These are phyloP conservation scores for Neomonachus schauinslandi DNA, from an alignment of 2,113 vertebrate species.

Conservation along the genomic window DNA sequence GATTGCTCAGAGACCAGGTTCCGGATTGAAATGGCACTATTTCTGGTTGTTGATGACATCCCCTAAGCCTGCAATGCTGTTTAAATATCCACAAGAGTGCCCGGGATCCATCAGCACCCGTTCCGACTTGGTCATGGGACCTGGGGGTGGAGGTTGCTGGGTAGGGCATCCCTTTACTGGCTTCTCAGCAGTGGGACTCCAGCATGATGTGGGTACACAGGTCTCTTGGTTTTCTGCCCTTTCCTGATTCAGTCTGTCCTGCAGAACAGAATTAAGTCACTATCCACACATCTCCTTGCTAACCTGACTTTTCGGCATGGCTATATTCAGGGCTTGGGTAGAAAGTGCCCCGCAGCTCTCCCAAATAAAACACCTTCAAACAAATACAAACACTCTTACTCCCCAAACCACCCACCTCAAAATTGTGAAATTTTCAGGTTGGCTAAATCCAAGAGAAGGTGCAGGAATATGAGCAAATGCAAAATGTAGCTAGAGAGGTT, in stretches of 20 bases:
- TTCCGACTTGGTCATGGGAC: constrained; percentile 40
- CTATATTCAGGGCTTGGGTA: not conserved
- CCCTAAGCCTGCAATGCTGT: not conserved
- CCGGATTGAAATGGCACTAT: not conserved
- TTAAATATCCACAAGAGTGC: not conserved
- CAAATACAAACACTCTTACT: not conserved
- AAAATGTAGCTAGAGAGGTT: not conserved
- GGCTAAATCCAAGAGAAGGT: not conserved
- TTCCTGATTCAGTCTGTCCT: not conserved
- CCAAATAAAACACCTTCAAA: not conserved
- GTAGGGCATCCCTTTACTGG: not conserved
- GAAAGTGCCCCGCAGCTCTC: not conserved
- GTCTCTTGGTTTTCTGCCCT: not conserved
- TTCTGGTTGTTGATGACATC: constrained; percentile 64
- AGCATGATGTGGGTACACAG: rapidly evolving
- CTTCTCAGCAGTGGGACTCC: not conserved
- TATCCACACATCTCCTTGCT: not conserved
- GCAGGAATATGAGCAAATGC: not conserved
- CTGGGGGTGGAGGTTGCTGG: not conserved
- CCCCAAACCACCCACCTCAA: not conserved
- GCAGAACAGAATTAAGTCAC: not conserved
- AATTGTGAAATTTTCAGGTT: not conserved
- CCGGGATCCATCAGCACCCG: not conserved
- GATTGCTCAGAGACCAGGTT: not conserved
- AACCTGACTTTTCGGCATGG: not conserved